Conservation (phyloP, 1,140 invertebrate genomes). For the Alviniconcha marisindica region DNA sequence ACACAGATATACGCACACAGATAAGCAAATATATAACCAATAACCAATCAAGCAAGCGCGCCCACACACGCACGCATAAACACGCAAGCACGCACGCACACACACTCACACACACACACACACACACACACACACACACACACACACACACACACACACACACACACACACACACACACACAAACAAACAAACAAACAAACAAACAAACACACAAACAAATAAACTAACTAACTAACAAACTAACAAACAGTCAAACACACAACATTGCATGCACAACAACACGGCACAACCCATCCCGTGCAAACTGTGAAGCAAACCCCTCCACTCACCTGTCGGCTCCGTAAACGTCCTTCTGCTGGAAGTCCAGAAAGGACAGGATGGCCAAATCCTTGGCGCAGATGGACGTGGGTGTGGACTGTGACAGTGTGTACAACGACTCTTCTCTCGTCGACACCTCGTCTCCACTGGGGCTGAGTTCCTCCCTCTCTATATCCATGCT, state of each 20-base stretch:
- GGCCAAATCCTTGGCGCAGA: neutral
- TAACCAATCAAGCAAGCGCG: too few species aligned
- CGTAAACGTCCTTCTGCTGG: neutral
- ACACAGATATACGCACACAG: too few species aligned
- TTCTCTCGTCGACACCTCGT: neutral
- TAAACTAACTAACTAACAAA: too few species aligned
- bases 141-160: conserved; percentile 14
- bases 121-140: neutral
- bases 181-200: neutral
- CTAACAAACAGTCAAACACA: too few species aligned
- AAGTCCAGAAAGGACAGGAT: conserved; percentile 1
- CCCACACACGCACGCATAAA: too few species aligned
- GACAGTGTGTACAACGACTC: conserved; percentile 16
- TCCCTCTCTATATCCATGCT: conserved; percentile 8
- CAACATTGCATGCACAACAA: too few species aligned
- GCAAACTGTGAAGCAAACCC: too few species aligned
- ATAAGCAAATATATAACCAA: too few species aligned
- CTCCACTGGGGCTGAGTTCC: neutral
- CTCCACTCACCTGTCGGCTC: neutral
- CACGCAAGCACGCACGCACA: too few species aligned
- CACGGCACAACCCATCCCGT: too few species aligned
- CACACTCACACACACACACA: too few species aligned
- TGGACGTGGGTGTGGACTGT: neutral
- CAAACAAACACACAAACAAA: too few species aligned
- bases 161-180: conserved; percentile 4